Percentiles rank a stretch among this genome's conserved stretches.
Evolutionary conservation across 1,140 invertebrate genomes (phyloP).

Genomic region (Latrodectus geometricus): DNA sequence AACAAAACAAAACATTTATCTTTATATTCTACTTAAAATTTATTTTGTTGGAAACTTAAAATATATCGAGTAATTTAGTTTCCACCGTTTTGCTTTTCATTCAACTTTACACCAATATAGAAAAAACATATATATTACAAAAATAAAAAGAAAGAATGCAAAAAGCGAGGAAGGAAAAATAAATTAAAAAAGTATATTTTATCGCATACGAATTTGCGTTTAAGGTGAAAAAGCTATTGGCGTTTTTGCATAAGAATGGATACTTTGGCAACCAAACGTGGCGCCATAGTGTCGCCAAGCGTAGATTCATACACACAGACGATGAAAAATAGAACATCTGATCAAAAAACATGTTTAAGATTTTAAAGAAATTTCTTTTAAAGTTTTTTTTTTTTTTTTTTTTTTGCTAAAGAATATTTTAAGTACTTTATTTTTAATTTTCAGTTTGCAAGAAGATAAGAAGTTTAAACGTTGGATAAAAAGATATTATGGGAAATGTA

Average conservation of each 20-base stretch:
- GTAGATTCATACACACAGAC: not conserved
- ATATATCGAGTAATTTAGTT: too few relatives aligned
- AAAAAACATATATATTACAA: too few relatives aligned
- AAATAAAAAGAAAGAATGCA: not conserved
- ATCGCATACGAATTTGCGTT: constrained; percentile 50
- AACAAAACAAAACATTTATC: too few relatives aligned
- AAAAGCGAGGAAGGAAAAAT: not conserved
- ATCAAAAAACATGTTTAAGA: constrained; percentile 3
- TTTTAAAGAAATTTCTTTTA: not conserved
- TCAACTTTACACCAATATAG: too few relatives aligned
- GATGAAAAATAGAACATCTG: constrained; percentile 17
- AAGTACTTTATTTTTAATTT: too few relatives aligned
- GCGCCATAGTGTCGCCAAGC: constrained; percentile 38
- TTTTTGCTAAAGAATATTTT: too few relatives aligned
- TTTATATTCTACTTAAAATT: too few relatives aligned
- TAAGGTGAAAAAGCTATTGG: constrained; percentile 46
- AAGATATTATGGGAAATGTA: too few relatives aligned
- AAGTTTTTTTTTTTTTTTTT: not conserved
- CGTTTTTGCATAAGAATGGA: constrained; percentile 54
- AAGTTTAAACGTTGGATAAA: too few relatives aligned
- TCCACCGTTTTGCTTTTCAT: too few relatives aligned
- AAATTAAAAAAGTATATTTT: constrained; percentile 5
- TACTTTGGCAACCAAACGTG: constrained; percentile 20
- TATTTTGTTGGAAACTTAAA: too few relatives aligned
- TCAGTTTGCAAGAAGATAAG: too few relatives aligned